Conservation (phyloP, 2,113 vertebrate species). For the Labrus mixtus region DNA sequence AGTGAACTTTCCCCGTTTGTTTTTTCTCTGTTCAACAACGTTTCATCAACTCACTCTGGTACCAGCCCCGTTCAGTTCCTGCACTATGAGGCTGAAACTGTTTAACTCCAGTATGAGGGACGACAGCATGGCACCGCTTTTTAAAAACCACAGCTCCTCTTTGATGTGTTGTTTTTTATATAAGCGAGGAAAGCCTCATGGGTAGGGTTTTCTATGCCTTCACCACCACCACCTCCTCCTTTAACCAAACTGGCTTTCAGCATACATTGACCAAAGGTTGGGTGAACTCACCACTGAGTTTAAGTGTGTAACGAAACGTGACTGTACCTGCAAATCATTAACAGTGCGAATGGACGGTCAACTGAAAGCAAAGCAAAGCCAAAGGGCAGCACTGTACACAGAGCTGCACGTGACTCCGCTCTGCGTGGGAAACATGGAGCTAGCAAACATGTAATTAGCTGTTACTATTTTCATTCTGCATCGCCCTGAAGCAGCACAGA, state of each 20-base stretch:
- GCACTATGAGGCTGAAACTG: constrained; percentile 45
- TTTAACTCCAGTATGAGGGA: constrained; percentile 62
- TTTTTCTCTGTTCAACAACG: background rate
- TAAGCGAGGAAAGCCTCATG: constrained; percentile 68
- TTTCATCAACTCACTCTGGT: constrained; percentile 24
- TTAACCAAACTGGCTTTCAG: constrained; percentile 41
- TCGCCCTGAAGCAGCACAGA: constrained; percentile 58
- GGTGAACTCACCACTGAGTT: constrained; percentile 39
- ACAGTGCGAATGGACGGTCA: constrained; percentile 33
- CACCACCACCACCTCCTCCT: constrained; percentile 40
- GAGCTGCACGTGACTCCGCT: constrained; percentile 63
- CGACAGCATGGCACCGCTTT: constrained; percentile 70
- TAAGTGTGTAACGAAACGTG: constrained; percentile 40
- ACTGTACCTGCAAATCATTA: constrained; percentile 61
- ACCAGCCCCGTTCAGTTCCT: constrained; percentile 23
- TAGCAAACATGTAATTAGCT: constrained; percentile 79
- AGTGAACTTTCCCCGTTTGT: constrained; percentile 18
- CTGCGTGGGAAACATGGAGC: constrained; percentile 62
- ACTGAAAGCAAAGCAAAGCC: constrained; percentile 44
- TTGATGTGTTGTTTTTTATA: constrained; percentile 72
- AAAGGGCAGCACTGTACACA: constrained; percentile 40
- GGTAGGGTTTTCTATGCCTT: constrained; percentile 57
- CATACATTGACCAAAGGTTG: constrained; percentile 57
- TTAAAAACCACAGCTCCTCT: constrained; percentile 69
- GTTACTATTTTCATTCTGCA: constrained; percentile 80